Base-by-base conservation (phyloP, 2,888 invertebrate species). In the Euzophera pinguis region DNA sequence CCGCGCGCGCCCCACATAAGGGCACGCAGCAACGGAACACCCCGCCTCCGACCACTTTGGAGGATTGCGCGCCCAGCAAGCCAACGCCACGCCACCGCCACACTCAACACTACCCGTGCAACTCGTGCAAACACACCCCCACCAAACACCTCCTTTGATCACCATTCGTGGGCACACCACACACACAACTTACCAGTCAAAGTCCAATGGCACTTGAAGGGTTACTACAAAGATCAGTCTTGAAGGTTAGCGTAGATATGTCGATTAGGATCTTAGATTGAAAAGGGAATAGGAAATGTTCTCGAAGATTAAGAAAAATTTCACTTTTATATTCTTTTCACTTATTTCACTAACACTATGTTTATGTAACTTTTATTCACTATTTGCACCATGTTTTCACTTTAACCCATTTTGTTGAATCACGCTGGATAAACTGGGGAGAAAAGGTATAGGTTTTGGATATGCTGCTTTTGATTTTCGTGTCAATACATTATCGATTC, bases 1-100 rank as follows among this genome's bases (percentile, higher is more conserved):
- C 93, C 92, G 93, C 92, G 93, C 90, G 90, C 90, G 90, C 90
- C 89, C 94, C 94, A 92, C 94, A 94, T 93, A 94, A 94, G 92
- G 94, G 94, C 93, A 94, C 92, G 92, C 94, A 94, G 92, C 94
- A 94, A 92, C 94, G 94, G 93, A 94, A 94, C 91, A 94, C 93
- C 92, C 93, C 93, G 82, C 93, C 92, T 92, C 94, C 93, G 83
- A 93, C 93, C 93, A 93, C 93, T 90, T 91, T 93, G 93, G 84
- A 83, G 90, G 85, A 87, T 81, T 85, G 74, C 70, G 72, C 74
- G 65, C 70, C 74, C 73, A 62, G 62, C 71, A 63, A 73, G 81
- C 91, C 88, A 89, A 89, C 84, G 80, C 81, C 79, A 81, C 88
- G 78, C 86, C 76, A 75, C 79, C 87, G 78, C 86, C 76, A 75